Evolutionary conservation across 2,113 vertebrate genomes (phyloP).

Genomic region (Seriola dumerili): DNA sequence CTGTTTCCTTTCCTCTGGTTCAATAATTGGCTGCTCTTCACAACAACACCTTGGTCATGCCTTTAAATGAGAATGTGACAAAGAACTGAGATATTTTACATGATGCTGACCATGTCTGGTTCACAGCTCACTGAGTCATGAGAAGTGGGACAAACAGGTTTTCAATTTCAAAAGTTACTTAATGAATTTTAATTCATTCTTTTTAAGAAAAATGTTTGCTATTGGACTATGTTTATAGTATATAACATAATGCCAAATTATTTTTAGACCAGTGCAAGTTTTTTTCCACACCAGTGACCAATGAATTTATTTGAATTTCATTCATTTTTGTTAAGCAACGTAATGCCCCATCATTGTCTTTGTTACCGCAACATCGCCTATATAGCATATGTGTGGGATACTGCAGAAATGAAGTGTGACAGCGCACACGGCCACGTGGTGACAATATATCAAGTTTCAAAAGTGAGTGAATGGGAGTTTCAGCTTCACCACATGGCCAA

Average conservation of each 20-base stretch:
- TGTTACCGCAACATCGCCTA: no score
- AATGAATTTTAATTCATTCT: background rate
- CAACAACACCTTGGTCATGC: background rate
- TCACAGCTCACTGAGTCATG: background rate
- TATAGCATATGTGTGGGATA: no score
- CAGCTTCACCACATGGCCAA: no score
- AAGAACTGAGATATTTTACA: background rate
- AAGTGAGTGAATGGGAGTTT: no score
- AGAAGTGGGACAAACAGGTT: background rate
- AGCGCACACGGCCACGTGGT: no score
- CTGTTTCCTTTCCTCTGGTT: conserved; percentile 6
- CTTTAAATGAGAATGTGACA: background rate
- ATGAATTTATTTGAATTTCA: background rate
- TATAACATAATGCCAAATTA: background rate
- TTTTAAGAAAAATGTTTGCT: background rate
- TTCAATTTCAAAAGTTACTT: background rate
- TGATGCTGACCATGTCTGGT: background rate
- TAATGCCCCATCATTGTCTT: background rate
- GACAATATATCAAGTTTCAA: no score
- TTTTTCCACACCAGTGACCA: background rate
- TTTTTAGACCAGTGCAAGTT: background rate
- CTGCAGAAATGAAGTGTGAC: no score
- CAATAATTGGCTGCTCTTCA: conserved; percentile 31
- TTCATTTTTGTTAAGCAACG: background rate
- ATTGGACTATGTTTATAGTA: background rate